phyloP scores from a whole-genome alignment of 2,888 invertebrate genomes.

The Stegana nigrithorax region DNA sequence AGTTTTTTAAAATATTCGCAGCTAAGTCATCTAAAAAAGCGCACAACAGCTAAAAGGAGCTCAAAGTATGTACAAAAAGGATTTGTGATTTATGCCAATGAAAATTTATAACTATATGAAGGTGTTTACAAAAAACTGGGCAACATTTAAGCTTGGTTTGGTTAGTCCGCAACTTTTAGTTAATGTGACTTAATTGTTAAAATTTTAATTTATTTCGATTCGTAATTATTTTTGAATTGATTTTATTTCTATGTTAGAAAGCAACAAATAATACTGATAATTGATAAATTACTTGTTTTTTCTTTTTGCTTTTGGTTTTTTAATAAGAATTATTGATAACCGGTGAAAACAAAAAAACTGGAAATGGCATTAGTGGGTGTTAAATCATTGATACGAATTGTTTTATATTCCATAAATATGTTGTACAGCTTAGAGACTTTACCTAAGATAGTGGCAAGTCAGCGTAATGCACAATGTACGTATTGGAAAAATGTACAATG shows the following conservation, averaged over 20 bases:
- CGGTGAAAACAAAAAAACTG: background rate
- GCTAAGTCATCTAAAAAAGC: conserved; percentile 35
- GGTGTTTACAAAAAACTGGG: too few species aligned
- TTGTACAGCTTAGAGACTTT: too few species aligned
- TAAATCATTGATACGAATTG: too few species aligned
- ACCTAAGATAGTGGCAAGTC: too few species aligned
- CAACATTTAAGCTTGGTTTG: too few species aligned
- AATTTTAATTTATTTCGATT: conserved; percentile 27
- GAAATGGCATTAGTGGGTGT: background rate
- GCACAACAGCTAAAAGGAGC: conserved; percentile 31
- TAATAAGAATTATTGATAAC: background rate
- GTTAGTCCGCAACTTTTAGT: conserved; percentile 8
- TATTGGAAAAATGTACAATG: too few species aligned
- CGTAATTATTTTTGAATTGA: conserved; percentile 6
- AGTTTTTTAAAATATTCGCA: conserved; percentile 8
- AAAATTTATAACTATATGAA: too few species aligned
- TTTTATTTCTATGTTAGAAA: conserved; percentile 37
- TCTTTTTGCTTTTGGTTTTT: background rate
- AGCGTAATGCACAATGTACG: too few species aligned
- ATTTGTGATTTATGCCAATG: too few species aligned
- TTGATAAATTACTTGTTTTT: conserved; percentile 50
- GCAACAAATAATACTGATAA: conserved; percentile 55
- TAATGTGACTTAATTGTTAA: conserved; percentile 5
- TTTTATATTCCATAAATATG: too few species aligned
- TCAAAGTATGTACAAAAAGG: conserved; percentile 32